Evolutionary conservation across 2,888 invertebrate species (phyloP).

Genomic region (Tipula vernalis): DNA sequence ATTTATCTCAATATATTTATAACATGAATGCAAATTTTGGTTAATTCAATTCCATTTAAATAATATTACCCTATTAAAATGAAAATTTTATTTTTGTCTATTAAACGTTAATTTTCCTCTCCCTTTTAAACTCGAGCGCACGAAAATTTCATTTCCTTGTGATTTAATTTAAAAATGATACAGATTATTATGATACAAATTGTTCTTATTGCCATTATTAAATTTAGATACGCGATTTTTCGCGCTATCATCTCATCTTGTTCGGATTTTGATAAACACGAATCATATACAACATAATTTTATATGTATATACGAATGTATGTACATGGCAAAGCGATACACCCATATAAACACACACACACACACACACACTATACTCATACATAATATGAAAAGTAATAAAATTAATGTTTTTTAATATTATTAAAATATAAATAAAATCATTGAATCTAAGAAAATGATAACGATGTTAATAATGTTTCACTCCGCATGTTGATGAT

Average conservation of each 20-base stretch:
- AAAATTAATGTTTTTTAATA: background rate
- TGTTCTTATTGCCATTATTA: background rate
- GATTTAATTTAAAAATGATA: background rate
- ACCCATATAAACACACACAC: background rate
- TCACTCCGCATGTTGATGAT: background rate
- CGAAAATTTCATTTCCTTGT: background rate
- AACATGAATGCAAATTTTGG: background rate
- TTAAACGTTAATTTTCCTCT: background rate
- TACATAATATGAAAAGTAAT: background rate
- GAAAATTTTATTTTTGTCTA: background rate
- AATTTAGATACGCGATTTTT: background rate
- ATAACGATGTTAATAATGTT: background rate
- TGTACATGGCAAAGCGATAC: background rate
- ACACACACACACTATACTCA: no score
- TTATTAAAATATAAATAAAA: background rate
- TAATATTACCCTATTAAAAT: background rate
- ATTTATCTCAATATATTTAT: background rate
- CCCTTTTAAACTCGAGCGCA: background rate
- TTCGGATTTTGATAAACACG: background rate
- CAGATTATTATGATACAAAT: background rate
- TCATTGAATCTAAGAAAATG: slow-evolving; percentile 4
- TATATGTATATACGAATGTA: background rate
- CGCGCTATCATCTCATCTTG: background rate
- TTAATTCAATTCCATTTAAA: background rate
- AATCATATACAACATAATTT: background rate